phyloP scores from a whole-genome alignment of 1,140 invertebrate species.

The Rhyacophila brunnea region DNA sequence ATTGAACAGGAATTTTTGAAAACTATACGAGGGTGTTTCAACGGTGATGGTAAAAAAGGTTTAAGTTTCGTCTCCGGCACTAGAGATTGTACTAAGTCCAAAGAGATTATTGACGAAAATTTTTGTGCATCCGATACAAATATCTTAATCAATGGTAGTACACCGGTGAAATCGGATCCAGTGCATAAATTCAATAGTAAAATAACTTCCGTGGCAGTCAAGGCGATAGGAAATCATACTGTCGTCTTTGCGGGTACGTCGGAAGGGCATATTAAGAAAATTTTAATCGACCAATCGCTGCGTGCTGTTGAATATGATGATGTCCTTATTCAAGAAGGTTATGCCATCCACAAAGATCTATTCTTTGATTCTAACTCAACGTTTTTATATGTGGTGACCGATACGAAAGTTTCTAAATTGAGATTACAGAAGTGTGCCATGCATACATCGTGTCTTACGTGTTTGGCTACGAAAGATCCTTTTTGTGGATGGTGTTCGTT shows the following conservation, averaged over 20 bases:
- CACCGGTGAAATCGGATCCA: constrained; percentile 81
- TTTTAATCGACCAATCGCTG: constrained; percentile 84
- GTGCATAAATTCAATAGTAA: constrained; percentile 78
- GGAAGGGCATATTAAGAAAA: constrained; percentile 91
- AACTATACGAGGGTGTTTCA: constrained; percentile 96
- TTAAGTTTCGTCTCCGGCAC: constrained; percentile 90
- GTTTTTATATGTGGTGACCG: constrained; percentile 93
- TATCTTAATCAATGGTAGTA: constrained; percentile 89
- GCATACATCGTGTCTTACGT: constrained; percentile 88
- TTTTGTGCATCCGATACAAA: constrained; percentile 96
- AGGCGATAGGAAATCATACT: constrained; percentile 92
- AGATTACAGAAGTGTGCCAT: constrained; percentile 93
- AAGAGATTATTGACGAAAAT: constrained; percentile 89
- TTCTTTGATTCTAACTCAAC: constrained; percentile 85
- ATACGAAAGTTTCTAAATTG: constrained; percentile 86
- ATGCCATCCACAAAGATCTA: constrained; percentile 83
- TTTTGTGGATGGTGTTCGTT: constrained; percentile 98
- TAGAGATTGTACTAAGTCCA: constrained; percentile 81
- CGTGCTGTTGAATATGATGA: constrained; percentile 88
- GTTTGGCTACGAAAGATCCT: constrained; percentile 90
- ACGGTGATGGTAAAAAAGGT: constrained; percentile 82
- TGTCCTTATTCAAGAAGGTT: constrained; percentile 77
- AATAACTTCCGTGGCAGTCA: constrained; percentile 88
- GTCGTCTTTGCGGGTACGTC: constrained; percentile 94
- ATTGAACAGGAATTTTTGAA: constrained; percentile 94